Evolutionary conservation across 2,888 invertebrate species (phyloP).

Genomic region (Papilio demoleus): DNA sequence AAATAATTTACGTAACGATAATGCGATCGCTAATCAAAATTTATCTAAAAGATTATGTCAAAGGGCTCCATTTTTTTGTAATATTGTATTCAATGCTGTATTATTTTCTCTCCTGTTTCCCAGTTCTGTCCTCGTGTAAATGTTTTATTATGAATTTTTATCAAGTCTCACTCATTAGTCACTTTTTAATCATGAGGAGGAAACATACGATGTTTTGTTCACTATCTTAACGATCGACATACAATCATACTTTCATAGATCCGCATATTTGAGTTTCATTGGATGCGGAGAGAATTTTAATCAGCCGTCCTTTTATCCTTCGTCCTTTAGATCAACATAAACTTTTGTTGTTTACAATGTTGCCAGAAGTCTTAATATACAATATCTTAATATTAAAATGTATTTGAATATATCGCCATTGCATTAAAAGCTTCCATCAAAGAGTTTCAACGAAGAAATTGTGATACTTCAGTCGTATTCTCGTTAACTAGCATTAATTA

Average conservation of each 20-base stretch:
- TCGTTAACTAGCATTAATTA: too few species aligned
- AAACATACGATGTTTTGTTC: constrained; percentile 30
- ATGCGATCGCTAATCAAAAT: too few species aligned
- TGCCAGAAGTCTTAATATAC: not conserved
- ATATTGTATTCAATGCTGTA: too few species aligned
- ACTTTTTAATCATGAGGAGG: constrained; percentile 35
- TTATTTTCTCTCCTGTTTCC: not conserved
- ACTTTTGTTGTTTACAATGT: constrained; percentile 3
- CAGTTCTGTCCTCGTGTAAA: not conserved
- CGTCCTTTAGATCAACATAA: constrained; percentile 5
- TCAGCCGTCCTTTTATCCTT: too few species aligned
- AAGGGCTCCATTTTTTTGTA: too few species aligned
- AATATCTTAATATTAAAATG: not conserved
- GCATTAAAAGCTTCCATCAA: too few species aligned
- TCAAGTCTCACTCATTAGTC: constrained; percentile 36
- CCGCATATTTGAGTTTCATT: constrained; percentile 27
- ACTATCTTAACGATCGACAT: constrained; percentile 14
- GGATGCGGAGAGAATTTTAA: constrained; percentile 25
- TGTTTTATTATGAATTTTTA: constrained; percentile 26
- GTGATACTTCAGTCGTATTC: too few species aligned
- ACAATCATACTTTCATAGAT: constrained; percentile 37
- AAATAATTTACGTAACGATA: too few species aligned
- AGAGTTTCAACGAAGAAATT: too few species aligned
- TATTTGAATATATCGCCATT: too few species aligned
- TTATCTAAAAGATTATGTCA: too few species aligned